These are phyloP conservation scores for Fissipunctia ypsillon DNA, from an alignment of 2,888 invertebrate genomes.

Conservation along the genomic window DNA sequence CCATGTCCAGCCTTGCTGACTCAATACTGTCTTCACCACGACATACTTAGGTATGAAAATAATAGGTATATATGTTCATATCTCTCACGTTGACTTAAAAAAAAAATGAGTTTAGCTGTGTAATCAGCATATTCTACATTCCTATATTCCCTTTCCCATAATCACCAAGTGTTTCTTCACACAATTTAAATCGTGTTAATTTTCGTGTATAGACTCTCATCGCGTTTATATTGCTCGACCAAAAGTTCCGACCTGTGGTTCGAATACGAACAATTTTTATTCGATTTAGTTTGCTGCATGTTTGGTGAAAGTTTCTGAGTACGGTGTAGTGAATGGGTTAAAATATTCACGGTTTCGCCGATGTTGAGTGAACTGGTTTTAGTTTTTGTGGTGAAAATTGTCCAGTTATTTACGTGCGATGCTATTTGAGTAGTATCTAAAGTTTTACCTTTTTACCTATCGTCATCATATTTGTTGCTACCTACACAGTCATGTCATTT, in stretches of 20 bases:
- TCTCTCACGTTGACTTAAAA: background rate
- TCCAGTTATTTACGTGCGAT: background rate
- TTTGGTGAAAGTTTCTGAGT: slow-evolving; percentile 35
- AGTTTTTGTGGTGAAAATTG: slow-evolving; percentile 5
- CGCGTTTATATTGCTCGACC: slow-evolving; percentile 42
- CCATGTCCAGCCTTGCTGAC: background rate
- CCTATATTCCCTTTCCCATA: background rate
- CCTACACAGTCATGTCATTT: no score
- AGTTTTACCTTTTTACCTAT: background rate
- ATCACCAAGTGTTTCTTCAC: slow-evolving; percentile 5
- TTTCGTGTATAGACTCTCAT: background rate
- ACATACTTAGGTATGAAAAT: no score
- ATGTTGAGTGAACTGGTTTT: slow-evolving; percentile 18
- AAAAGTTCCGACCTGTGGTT: slow-evolving; percentile 39
- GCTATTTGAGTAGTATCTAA: background rate
- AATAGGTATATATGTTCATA: no score
- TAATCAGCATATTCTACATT: background rate
- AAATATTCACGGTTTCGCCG: slow-evolving; percentile 36
- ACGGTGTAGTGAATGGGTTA: slow-evolving; percentile 18
- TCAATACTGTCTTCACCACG: background rate
- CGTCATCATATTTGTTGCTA: no score
- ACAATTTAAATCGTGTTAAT: slow-evolving; percentile 37
- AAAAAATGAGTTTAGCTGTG: background rate
- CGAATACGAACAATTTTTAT: slow-evolving; percentile 46
- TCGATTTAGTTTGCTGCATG: slow-evolving; percentile 50